Evolutionary conservation across 2,113 vertebrate genomes (phyloP).

Genomic region (Macquaria australasica): DNA sequence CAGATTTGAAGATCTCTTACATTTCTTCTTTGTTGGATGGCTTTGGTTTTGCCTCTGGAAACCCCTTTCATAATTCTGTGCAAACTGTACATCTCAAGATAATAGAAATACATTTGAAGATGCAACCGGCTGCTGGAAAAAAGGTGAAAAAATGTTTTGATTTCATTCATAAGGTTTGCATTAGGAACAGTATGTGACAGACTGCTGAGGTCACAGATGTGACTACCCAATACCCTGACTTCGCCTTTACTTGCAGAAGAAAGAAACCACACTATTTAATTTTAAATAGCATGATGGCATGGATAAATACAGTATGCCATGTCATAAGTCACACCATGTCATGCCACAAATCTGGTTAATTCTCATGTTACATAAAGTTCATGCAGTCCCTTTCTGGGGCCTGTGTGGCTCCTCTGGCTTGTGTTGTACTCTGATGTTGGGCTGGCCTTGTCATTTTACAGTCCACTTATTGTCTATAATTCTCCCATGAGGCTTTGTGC

Average conservation of each 20-base stretch:
- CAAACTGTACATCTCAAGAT: background rate
- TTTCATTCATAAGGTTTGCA: background rate
- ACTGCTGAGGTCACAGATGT: background rate
- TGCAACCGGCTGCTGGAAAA: background rate
- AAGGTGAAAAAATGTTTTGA: background rate
- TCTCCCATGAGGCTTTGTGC: background rate
- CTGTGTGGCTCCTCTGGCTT: conserved; percentile 6
- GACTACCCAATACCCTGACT: background rate
- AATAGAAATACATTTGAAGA: background rate
- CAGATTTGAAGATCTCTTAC: background rate
- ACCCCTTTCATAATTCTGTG: background rate
- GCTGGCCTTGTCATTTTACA: background rate
- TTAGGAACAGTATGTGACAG: background rate
- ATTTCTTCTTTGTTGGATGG: too few species aligned
- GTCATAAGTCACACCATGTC: background rate
- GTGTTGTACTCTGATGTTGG: background rate
- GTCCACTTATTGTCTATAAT: background rate
- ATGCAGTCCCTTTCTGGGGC: background rate
- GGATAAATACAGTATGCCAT: background rate
- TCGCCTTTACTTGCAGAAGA: background rate
- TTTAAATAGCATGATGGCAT: background rate
- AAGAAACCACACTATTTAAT: background rate
- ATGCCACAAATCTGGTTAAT: background rate
- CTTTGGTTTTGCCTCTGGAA: background rate
- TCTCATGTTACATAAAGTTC: background rate